Conservation (phyloP, 1,140 invertebrate genomes). For the Drosophila biarmipes region DNA sequence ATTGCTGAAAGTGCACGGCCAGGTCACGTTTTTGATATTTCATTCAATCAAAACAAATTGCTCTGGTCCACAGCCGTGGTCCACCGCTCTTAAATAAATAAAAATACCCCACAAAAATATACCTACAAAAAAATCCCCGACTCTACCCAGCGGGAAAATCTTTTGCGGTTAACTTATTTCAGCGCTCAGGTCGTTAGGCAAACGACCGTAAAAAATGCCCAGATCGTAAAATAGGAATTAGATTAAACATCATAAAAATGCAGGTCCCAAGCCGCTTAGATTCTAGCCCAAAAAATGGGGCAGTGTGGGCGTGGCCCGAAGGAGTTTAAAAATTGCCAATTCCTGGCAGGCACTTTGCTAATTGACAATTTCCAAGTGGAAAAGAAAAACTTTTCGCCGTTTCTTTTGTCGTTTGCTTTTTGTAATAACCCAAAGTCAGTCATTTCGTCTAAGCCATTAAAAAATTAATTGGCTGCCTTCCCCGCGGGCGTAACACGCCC, state of each 20-base stretch:
- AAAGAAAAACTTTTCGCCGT: constrained; percentile 41
- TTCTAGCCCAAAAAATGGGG: constrained; percentile 2
- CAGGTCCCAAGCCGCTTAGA: constrained; percentile 69
- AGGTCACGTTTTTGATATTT: constrained; percentile 82
- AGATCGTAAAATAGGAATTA: constrained; percentile 61
- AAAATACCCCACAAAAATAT: constrained; percentile 12
- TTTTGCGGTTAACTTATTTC: constrained; percentile 52
- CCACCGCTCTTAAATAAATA: constrained; percentile 73
- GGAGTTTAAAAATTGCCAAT: constrained; percentile 53
- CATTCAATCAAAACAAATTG: constrained; percentile 83
- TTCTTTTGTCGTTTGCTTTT: constrained; percentile 37
- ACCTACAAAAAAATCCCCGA: constrained; percentile 11
- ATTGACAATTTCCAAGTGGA: constrained; percentile 72
- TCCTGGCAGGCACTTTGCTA: constrained; percentile 71
- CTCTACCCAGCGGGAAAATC: constrained; percentile 44
- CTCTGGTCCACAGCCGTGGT: constrained; percentile 25
- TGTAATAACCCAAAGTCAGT: constrained; percentile 73
- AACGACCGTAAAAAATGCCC: constrained; percentile 62
- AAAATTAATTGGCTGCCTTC: constrained; percentile 78
- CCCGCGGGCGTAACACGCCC: constrained; percentile 60
- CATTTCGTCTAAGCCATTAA: constrained; percentile 80
- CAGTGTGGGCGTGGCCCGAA: constrained; percentile 11
- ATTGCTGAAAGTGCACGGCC: constrained; percentile 49
- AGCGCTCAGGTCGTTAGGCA: constrained; percentile 66
- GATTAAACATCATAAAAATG: constrained; percentile 81